A percentile compares a stretch with the other conserved stretches of the same genome.
phyloP scores from a whole-genome alignment of 1,140 invertebrate species.

The Mizuhopecten yessoensis region DNA sequence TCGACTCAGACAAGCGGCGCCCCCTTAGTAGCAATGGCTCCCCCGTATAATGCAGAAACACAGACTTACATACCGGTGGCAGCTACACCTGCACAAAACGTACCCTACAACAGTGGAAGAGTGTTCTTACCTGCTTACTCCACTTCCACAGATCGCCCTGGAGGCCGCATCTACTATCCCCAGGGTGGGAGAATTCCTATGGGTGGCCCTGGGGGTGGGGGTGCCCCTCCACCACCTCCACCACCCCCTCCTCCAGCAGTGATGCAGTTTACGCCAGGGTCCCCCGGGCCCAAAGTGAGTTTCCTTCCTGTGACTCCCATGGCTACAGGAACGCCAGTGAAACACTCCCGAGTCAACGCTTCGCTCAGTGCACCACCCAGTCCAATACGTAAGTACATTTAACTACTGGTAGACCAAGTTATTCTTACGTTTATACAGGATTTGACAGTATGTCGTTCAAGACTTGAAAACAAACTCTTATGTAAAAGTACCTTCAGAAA shows the following conservation, averaged over 20 bases:
- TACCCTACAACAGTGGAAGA: slow-evolving; percentile 63
- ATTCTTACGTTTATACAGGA: background rate
- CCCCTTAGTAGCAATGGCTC: slow-evolving; percentile 46
- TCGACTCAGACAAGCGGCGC: slow-evolving; percentile 49
- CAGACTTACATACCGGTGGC: slow-evolving; percentile 51
- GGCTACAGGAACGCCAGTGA: slow-evolving; percentile 70
- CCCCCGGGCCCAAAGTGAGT: slow-evolving; percentile 56
- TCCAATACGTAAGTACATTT: slow-evolving; percentile 70
- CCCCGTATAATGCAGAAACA: slow-evolving; percentile 54
- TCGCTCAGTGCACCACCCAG: slow-evolving; percentile 68
- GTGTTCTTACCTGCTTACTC: slow-evolving; percentile 67
- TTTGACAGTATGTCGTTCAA: too few species aligned
- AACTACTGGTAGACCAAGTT: background rate
- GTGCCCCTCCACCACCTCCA: slow-evolving; percentile 66
- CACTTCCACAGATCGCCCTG: slow-evolving; percentile 60
- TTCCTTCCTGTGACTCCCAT: slow-evolving; percentile 66
- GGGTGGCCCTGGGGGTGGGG: slow-evolving; percentile 50
- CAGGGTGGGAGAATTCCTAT: slow-evolving; percentile 6
- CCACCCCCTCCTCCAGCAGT: slow-evolving; percentile 65
- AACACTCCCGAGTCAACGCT: slow-evolving; percentile 54
- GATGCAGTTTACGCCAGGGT: slow-evolving; percentile 30
- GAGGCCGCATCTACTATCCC: slow-evolving; percentile 72
- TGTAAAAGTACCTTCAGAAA: too few species aligned
- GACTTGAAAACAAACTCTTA: too few species aligned
- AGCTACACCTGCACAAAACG: slow-evolving; percentile 61